phyloP scores from a whole-genome alignment of 2,888 invertebrate species.

The Lobophora halterata region DNA sequence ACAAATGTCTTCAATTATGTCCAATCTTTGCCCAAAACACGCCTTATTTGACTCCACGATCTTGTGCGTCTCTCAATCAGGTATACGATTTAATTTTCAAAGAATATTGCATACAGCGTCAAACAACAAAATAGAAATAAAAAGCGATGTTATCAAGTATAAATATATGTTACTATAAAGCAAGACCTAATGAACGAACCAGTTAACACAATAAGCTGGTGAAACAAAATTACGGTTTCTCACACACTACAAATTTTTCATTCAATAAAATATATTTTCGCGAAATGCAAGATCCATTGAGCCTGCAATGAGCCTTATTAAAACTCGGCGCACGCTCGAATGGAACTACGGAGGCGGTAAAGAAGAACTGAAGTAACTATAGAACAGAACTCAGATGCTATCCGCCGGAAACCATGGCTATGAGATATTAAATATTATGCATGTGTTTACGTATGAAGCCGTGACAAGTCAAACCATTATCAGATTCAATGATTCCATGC shows the following conservation, averaged over 20 bases:
- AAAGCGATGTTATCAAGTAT: too few relatives aligned
- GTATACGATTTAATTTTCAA: too few relatives aligned
- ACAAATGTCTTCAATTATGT: too few relatives aligned
- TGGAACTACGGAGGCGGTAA: slow-evolving; percentile 50
- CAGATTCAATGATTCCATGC: slow-evolving; percentile 27
- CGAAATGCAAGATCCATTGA: slow-evolving; percentile 22
- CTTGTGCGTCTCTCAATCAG: too few relatives aligned
- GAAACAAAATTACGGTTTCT: slow-evolving; percentile 4
- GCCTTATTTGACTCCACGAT: too few relatives aligned
- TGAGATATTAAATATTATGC: slow-evolving; percentile 29
- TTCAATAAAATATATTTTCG: slow-evolving; percentile 19
- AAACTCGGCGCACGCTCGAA: slow-evolving; percentile 60
- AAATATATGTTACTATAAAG: too few relatives aligned
- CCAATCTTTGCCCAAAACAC: too few relatives aligned
- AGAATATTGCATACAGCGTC: too few relatives aligned
- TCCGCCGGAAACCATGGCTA: slow-evolving; percentile 62
- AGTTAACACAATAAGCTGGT: background rate
- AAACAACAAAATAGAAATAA: too few relatives aligned
- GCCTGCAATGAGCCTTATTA: slow-evolving; percentile 53
- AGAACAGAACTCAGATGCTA: slow-evolving; percentile 43
- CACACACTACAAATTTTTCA: slow-evolving; percentile 17
- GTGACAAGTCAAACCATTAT: slow-evolving; percentile 28
- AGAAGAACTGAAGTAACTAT: slow-evolving; percentile 28
- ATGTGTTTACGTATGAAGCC: slow-evolving; percentile 8
- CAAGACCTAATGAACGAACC: slow-evolving; percentile 13